Evolutionary conservation across 2,797 vertebrate genomes (phyloP).

Genomic region (Malacoctenus gilli): DNA sequence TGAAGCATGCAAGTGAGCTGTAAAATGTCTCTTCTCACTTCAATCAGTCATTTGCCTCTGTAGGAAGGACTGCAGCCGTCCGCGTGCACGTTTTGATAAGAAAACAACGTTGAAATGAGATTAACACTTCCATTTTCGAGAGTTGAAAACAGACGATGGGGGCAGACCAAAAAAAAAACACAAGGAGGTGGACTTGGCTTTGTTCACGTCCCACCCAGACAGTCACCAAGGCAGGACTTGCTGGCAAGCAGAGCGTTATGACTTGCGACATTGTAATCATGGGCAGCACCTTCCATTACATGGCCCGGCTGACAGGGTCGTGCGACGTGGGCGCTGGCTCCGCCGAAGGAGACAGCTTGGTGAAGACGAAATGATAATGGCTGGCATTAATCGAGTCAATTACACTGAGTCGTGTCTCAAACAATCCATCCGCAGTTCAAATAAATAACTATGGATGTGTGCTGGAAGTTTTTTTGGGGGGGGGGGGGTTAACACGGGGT

Average conservation of each 20-base stretch:
- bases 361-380: constrained; percentile 75
- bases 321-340: constrained; percentile 48
- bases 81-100: constrained; percentile 34
- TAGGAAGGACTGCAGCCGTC: constrained; percentile 23
- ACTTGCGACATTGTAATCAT: constrained; percentile 82
- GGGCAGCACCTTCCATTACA: constrained; percentile 77
- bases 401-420: constrained; percentile 73
- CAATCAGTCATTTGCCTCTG: constrained; percentile 31
- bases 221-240: constrained; percentile 57
- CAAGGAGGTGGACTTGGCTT: constrained; percentile 28
- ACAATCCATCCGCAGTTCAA: constrained; percentile 69
- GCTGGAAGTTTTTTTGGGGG: too few species aligned
- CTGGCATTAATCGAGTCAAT: constrained; percentile 80
- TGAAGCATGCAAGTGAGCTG: constrained; percentile 33
- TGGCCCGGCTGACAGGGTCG: constrained; percentile 75
- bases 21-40: constrained; percentile 29
- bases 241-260: constrained; percentile 73
- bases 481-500: too few species aligned
- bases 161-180: too few species aligned
- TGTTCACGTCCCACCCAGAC: constrained; percentile 48
- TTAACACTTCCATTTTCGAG: constrained; percentile 23
- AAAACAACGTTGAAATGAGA: constrained; percentile 41
- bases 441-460: constrained; percentile 71
- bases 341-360: constrained; percentile 67
- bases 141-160: too few species aligned